These are phyloP conservation scores for Seira ritae DNA, from an alignment of 2,888 invertebrate genomes.

Conservation along the genomic window DNA sequence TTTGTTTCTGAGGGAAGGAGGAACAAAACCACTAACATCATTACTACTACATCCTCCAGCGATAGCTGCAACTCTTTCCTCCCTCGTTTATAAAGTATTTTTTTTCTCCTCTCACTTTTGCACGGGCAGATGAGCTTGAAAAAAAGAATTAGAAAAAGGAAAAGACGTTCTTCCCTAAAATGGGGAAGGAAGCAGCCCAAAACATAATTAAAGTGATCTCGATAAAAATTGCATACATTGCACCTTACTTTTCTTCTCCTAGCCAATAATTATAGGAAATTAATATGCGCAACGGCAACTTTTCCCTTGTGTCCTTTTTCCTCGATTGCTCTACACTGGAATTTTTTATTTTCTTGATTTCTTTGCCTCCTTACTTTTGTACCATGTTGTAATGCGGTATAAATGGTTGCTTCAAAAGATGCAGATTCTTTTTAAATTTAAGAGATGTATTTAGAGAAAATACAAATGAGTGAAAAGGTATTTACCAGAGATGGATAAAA, in stretches of 20 bases:
- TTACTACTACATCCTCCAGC: conserved; percentile 40
- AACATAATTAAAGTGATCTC: conserved; percentile 72
- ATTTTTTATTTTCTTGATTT: no score
- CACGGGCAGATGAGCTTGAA: no score
- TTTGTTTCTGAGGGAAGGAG: conserved; percentile 22
- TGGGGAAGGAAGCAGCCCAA: conserved; percentile 43
- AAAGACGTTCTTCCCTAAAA: no score
- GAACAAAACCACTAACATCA: conserved; percentile 49
- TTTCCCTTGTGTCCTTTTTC: conserved; percentile 61
- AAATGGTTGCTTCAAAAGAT: no score
- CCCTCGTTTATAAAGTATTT: conserved; percentile 23
- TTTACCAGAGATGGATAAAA: no score
- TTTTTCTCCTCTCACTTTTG: conserved; percentile 19
- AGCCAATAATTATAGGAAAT: conserved; percentile 74
- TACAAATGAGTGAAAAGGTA: no score
- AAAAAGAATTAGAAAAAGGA: conserved; percentile 42
- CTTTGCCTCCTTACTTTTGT: not conserved
- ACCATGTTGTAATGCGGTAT: no score
- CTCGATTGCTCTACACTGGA: conserved; percentile 31
- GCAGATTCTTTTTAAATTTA: no score
- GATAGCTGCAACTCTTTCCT: conserved; percentile 30
- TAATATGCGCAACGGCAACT: conserved; percentile 74
- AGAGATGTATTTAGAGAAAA: no score
- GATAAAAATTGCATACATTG: conserved; percentile 75
- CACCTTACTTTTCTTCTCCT: conserved; percentile 73